phyloP scores from a whole-genome alignment of 2,113 vertebrate genomes.

The Numida meleagris region DNA sequence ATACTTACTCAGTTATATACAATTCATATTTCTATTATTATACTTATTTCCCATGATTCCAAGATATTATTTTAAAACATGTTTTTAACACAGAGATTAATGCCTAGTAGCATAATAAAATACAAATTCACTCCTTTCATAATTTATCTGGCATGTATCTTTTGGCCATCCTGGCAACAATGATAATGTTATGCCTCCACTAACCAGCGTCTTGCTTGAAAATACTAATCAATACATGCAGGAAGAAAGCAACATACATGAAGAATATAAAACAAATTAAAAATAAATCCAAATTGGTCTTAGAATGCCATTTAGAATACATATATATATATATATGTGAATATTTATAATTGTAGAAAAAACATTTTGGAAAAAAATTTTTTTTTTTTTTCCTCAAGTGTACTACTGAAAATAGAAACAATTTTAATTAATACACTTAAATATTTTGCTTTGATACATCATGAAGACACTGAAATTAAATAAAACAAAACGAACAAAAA shows the following conservation, averaged over 20 bases:
- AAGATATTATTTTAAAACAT: background rate
- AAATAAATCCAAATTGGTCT: background rate
- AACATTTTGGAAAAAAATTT: background rate
- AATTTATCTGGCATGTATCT: background rate
- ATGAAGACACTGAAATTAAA: background rate
- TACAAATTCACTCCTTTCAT: background rate
- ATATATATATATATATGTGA: accelerated
- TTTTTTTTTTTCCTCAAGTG: background rate
- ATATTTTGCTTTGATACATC: background rate
- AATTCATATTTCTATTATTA: background rate
- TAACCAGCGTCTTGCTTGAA: background rate
- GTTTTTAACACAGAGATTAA: background rate
- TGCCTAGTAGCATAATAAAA: background rate
- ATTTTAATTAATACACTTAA: background rate
- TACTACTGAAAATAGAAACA: background rate
- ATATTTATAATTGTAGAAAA: background rate
- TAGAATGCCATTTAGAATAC: background rate
- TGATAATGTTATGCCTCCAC: background rate
- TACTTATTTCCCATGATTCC: background rate
- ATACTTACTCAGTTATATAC: background rate
- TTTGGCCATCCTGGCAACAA: background rate
- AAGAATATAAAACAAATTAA: background rate
- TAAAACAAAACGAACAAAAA: background rate
- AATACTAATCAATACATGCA: background rate
- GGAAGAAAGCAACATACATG: background rate